These are phyloP conservation scores for Furcula furcula DNA, from an alignment of 2,888 invertebrate genomes.

Conservation along the genomic window DNA sequence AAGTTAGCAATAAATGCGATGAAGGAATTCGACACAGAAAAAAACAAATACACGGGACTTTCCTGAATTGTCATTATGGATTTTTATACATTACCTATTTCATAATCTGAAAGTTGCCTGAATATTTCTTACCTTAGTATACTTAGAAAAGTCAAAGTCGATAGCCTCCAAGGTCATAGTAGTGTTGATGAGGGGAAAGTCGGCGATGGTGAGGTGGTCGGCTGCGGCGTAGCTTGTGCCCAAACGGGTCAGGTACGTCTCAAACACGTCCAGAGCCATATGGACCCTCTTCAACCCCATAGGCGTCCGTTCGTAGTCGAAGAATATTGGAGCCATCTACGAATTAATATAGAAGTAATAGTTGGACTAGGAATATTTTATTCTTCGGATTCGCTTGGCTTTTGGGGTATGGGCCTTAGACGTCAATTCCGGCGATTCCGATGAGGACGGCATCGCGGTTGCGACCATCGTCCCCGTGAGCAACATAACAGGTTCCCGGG, in stretches of 20 bases:
- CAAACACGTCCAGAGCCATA: constrained; percentile 84
- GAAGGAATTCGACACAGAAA: no score
- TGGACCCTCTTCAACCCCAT: constrained; percentile 85
- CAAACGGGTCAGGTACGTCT: constrained; percentile 83
- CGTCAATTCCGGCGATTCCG: no score
- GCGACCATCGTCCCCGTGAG: no score
- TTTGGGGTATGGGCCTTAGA: no score
- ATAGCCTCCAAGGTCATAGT: constrained; percentile 86
- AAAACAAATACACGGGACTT: no score
- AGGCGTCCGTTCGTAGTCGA: constrained; percentile 86
- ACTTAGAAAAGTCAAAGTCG: constrained; percentile 83
- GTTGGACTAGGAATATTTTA: neutral
- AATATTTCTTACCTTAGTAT: constrained; percentile 72
- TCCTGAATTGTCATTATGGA: no score
- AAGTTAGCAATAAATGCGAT: no score
- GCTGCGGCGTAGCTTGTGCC: constrained; percentile 85
- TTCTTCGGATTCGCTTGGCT: no score
- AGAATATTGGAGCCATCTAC: constrained; percentile 89
- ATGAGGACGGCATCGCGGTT: no score
- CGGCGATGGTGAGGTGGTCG: constrained; percentile 87
- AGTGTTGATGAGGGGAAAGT: constrained; percentile 86
- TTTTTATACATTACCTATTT: no score
- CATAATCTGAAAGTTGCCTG: no score
- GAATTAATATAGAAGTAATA: constrained; percentile 13
- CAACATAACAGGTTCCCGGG: no score